A percentile compares a stretch with the other conserved stretches of the same genome.
Conservation (phyloP, 37 sponge, comb jelly and placozoan species). For the Beroe forskalii region DNA sequence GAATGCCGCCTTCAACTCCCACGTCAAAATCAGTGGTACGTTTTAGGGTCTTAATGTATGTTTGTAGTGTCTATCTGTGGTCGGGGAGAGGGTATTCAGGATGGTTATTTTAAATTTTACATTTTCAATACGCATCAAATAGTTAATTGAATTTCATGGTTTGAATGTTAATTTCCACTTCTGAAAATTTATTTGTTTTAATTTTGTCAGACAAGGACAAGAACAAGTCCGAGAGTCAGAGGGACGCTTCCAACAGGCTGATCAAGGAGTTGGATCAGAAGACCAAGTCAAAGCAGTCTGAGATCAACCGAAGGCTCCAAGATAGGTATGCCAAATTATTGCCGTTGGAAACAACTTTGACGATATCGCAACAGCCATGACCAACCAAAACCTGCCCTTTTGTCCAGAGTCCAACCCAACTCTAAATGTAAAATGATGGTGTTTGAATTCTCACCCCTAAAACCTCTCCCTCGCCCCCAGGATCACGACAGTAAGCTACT, state of each 20-base stretch:
- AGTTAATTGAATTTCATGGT: too few species aligned
- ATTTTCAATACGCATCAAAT: too few species aligned
- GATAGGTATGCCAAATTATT: too few species aligned
- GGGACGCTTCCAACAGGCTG: slow-evolving; percentile 58
- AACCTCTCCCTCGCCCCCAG: background rate
- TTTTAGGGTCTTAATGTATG: too few species aligned
- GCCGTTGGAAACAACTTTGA: too few species aligned
- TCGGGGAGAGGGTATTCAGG: background rate
- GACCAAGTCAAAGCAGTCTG: slow-evolving; percentile 61
- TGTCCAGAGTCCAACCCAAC: too few species aligned
- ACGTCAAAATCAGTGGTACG: slow-evolving; percentile 30
- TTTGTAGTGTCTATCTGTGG: background rate
- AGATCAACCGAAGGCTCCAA: slow-evolving; percentile 43
- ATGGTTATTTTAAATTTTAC: too few species aligned
- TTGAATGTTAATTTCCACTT: too few species aligned
- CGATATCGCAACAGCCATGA: too few species aligned
- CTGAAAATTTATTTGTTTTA: too few species aligned
- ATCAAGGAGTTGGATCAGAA: slow-evolving; percentile 64
- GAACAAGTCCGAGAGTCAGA: slow-evolving; percentile 55
- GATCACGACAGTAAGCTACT: slow-evolving; percentile 54
- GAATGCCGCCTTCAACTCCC: slow-evolving; percentile 38
- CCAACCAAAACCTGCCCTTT: too few species aligned
- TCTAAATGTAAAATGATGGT: too few species aligned
- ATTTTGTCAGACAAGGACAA: slow-evolving; percentile 60
- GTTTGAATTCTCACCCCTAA: background rate